A percentile compares a stretch with the other conserved stretches of the same genome.
Conservation (phyloP, 2,113 vertebrate species). For the Nothocercus nigrocapillus region DNA sequence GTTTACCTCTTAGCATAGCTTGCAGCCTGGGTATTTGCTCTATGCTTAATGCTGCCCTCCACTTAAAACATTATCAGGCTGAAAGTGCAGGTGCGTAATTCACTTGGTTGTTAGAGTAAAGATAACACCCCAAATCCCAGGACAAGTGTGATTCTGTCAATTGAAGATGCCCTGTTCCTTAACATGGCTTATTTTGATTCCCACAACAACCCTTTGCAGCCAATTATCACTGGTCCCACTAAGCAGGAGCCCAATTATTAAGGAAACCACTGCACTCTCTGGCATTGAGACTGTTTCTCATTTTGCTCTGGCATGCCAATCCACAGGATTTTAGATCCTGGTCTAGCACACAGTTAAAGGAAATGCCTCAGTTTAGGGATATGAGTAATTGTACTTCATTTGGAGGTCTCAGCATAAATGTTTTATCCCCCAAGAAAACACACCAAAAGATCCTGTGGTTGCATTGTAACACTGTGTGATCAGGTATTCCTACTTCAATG, state of each 20-base stretch:
- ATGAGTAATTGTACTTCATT: neutral
- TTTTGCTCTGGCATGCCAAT: neutral
- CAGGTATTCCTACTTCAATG: neutral
- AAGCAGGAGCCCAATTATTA: neutral
- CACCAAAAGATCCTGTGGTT: neutral
- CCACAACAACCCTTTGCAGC: neutral
- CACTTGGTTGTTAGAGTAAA: neutral
- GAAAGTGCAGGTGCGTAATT: neutral
- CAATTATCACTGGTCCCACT: neutral
- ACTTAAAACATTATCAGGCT: neutral
- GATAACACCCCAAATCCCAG: neutral
- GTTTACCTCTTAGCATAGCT: constrained; percentile 14
- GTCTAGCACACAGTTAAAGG: neutral
- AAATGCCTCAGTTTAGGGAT: neutral
- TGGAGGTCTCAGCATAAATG: neutral
- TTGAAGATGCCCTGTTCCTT: neutral
- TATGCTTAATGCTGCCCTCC: neutral
- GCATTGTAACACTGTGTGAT: neutral
- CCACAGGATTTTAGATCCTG: neutral
- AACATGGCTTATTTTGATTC: neutral
- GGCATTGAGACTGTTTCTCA: neutral
- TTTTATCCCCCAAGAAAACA: neutral
- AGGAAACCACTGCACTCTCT: neutral
- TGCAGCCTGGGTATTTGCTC: neutral
- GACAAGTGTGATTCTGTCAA: neutral